phyloP scores from a whole-genome alignment of 1,140 invertebrate genomes.

The Saccostrea cuccullata region DNA sequence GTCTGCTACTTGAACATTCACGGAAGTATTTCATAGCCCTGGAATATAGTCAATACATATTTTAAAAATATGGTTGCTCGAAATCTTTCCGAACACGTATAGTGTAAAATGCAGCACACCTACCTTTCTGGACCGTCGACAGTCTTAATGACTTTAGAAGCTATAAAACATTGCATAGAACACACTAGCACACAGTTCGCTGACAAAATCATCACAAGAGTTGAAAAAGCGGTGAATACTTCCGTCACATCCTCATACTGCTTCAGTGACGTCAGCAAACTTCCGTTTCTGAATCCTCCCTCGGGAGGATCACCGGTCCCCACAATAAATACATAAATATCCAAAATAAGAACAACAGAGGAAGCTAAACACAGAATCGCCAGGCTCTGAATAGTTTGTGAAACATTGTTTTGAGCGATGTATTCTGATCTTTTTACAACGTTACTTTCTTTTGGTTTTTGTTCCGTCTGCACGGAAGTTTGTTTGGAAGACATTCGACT shows the following conservation, averaged over 20 bases:
- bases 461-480: background rate
- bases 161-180: constrained; percentile 95
- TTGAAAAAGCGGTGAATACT: constrained; percentile 92
- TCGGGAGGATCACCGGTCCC: constrained; percentile 40
- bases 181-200: constrained; percentile 94
- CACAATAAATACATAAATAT: constrained; percentile 42
- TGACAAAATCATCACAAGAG: constrained; percentile 91
- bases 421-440: constrained; percentile 4
- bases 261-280: constrained; percentile 40
- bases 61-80: background rate
- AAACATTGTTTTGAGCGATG: constrained; percentile 37
- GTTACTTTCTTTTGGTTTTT: constrained; percentile 38
- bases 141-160: constrained; percentile 92
- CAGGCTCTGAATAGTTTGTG: constrained; percentile 48
- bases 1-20: constrained; percentile 91
- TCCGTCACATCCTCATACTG: constrained; percentile 90
- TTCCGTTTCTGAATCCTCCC: constrained; percentile 40
- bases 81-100: background rate
- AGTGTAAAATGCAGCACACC: constrained; percentile 47
- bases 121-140: constrained; percentile 83
- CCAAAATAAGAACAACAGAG: constrained; percentile 38
- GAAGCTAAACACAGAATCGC: constrained; percentile 47
- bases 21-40: constrained; percentile 94
- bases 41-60: constrained; percentile 61
- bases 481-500: constrained; percentile 45